Evolutionary conservation across 2,113 vertebrate species (phyloP), one percentile per base, ranked within the genome.

Genomic region (Oncorhynchus keta): DNA sequence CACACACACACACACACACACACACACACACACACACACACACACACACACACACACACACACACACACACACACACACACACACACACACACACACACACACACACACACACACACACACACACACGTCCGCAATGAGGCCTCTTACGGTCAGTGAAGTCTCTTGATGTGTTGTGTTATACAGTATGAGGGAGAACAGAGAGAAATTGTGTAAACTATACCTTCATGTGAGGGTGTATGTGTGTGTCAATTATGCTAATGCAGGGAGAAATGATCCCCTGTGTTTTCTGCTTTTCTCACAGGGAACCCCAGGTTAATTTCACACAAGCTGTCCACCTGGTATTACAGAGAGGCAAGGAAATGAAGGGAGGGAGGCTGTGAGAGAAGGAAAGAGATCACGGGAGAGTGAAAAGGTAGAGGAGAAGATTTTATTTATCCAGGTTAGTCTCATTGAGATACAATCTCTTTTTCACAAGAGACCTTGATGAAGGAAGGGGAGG

Each of bases 271-370:
- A 80, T 69, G 16, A 76, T 68, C 64, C 26, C 62, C 70, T 76
- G 62, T 66, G 24, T 61, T 66, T 55, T 73, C 39, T 69, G 59
- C 12, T 14, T 35, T 45, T 72, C 79, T 71, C 74, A 48, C 16
- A 45, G 68, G 77, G 72, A 74, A 39, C 59, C 67, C 39, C 67
- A 73, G 67, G 77, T 74, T 79, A 70, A 79, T 79, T 75, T 79
- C 18, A 57, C 57, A 65, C 67, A 74, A 79, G 39, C 77, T 49
- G 67, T 75, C 68, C 67, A 12, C 51, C 24, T 59, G 77, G 55
- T 68, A 65, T 64, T 57, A 20, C 51, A 57, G 18, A 14, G 70
- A 74, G 66, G 57, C 22, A 76, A 30, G 13, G 35, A 12, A 76
- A 32, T 16, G 20, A 61, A 18, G 9, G 62, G 35, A 24, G 13